Conservation (phyloP, 2,797 vertebrate species). For the Sphenopsis melanotis region DNA sequence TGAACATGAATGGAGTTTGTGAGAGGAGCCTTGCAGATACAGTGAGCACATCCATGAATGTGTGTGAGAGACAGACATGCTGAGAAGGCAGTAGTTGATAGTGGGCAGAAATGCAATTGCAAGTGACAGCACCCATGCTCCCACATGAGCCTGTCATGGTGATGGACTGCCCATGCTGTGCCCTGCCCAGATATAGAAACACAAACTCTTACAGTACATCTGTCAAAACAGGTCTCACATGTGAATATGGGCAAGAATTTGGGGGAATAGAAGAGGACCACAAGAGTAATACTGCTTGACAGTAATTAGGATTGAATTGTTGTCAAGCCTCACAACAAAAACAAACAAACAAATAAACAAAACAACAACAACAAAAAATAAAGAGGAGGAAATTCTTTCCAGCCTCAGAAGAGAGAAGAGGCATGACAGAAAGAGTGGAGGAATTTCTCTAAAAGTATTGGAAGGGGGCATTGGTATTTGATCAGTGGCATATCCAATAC, state of each 20-base stretch:
- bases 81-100: neutral
- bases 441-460: neutral
- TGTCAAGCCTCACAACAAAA: neutral
- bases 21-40: neutral
- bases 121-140: neutral
- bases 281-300: neutral
- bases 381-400: neutral
- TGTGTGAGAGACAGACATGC: neutral
- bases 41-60: accelerated
- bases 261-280: neutral
- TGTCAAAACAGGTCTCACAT: neutral
- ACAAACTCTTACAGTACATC: neutral
- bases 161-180: neutral
- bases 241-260: neutral
- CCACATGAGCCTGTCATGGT: neutral
- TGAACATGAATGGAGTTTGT: neutral
- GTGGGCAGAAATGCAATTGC: neutral
- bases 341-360: neutral
- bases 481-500: neutral
- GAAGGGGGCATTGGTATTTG: neutral
- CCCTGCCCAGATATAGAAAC: neutral
- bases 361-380: neutral
- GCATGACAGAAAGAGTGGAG: neutral
- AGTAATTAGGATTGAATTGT: neutral
- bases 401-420: neutral